Evolutionary conservation across 2,113 vertebrate species (phyloP), one percentile per base, ranked within the genome.

Genomic region (Xenopus borealis): DNA sequence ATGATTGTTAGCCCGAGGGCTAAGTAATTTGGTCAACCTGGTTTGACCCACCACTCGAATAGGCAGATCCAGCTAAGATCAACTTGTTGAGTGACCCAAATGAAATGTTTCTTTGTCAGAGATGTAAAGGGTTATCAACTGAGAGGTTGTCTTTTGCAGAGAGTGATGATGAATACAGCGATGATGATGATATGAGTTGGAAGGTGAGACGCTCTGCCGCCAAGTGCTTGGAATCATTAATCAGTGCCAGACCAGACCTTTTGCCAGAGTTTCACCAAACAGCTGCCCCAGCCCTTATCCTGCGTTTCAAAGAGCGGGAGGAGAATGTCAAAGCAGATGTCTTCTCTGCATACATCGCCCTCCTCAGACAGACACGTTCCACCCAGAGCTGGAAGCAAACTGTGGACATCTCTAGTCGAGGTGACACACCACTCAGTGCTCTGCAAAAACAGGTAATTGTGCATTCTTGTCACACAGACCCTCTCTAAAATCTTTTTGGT

Each of bases 151-250:
- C 13, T 19, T 14, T 44, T 50, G n/a, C 81, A 98, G 96, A 95
- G 45, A 95, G 93, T 0, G 94, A 95, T 0, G 95, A 96, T 0
- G 95, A 96, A 62, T 98, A 98, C 89, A 98, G 95, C 0, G 96
- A 98, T 0, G 96, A 97, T 0, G 96, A 98, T 0, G 96, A 96
- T 62, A 91, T 96, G 92, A 98, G 96, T 86, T 98, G 96, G 96
- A 98, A 98, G 77, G 96, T 98, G 6, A 93, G 96, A 0, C 92
- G 96, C 75, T 91, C 96, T 0, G 93, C 94, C 0, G 92, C 95
- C 9, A 98, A 95, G 86, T 98, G 95, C 80, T 79, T 96, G 84
- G 93, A 96, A 45, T 93, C 95, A 0, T 14, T 98, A 44, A 88
- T 98, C 70, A 79, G 84, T 81, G 93, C 89, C 0, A 85, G 96